A percentile compares a stretch with the other conserved stretches of the same genome.
Evolutionary conservation across 2,888 invertebrate species (phyloP).

Genomic region (Subacronicta megacephala): DNA sequence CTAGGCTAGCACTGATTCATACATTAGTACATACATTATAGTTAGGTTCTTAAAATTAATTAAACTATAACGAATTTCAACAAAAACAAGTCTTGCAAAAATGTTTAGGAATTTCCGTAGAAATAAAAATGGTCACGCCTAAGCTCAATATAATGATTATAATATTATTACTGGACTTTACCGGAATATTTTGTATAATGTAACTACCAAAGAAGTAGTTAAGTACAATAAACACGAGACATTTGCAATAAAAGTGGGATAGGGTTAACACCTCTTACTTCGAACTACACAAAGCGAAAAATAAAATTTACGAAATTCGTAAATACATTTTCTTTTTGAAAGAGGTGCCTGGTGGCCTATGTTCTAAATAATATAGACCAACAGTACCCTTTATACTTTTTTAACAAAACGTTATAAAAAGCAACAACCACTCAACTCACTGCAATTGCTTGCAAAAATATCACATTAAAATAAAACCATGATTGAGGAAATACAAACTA

Average conservation of each 20-base stretch:
- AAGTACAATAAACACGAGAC: conserved; percentile 4
- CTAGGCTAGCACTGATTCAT: no score
- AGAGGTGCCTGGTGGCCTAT: no score
- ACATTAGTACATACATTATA: no score
- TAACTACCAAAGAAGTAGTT: conserved; percentile 4
- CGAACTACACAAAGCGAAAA: no score
- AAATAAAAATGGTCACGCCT: conserved; percentile 6
- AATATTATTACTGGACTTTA: conserved; percentile 16
- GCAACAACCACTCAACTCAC: conserved; percentile 1
- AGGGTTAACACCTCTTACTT: background rate
- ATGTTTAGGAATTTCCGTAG: conserved; percentile 29
- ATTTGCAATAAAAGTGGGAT: conserved; percentile 2
- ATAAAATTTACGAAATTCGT: no score
- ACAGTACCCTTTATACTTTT: no score
- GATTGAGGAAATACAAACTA: background rate
- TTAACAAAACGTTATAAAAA: background rate
- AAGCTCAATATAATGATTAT: background rate
- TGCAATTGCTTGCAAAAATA: conserved; percentile 8
- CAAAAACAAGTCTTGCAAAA: conserved; percentile 31
- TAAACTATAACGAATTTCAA: conserved; percentile 39
- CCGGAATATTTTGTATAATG: conserved; percentile 5
- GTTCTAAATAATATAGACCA: no score
- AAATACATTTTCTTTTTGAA: no score
- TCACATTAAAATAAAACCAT: conserved; percentile 12
- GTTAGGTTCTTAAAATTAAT: no score